Conservation (phyloP, 2,888 invertebrate genomes). For the Atethmia centrago region DNA sequence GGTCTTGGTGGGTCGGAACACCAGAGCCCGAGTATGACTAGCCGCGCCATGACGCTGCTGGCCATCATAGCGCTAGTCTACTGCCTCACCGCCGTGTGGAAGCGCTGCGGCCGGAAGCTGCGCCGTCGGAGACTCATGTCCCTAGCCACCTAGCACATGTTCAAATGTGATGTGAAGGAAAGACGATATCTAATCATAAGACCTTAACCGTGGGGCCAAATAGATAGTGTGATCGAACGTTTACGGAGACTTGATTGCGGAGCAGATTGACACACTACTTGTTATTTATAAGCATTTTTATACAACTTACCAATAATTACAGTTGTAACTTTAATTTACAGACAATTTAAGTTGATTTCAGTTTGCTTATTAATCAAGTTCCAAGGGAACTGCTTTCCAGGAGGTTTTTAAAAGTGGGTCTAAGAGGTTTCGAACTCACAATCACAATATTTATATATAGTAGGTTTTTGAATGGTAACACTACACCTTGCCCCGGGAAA, state of each 20-base stretch:
- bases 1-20: conserved; percentile 64
- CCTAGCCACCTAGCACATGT: conserved; percentile 81
- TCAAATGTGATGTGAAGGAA: conserved; percentile 47
- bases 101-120: conserved; percentile 81
- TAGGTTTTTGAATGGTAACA: neutral
- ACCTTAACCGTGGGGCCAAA: conserved; percentile 59
- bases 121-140: conserved; percentile 81
- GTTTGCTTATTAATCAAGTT: conserved; percentile 18
- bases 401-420: conserved; percentile 17
- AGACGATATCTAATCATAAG: conserved; percentile 46
- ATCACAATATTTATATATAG: conserved; percentile 31
- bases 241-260: conserved; percentile 11
- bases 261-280: conserved; percentile 3
- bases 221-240: conserved; percentile 40
- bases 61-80: conserved; percentile 75
- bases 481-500: too few species aligned
- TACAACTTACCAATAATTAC: neutral
- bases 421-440: conserved; percentile 13
- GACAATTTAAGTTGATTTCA: neutral
- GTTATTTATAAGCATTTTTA: too few species aligned
- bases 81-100: conserved; percentile 77
- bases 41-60: conserved; percentile 74
- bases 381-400: conserved; percentile 18
- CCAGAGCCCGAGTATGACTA: conserved; percentile 70
- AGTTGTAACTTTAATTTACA: neutral